phyloP scores from a whole-genome alignment of 2,797 vertebrate species.

The Xenops minutus region DNA sequence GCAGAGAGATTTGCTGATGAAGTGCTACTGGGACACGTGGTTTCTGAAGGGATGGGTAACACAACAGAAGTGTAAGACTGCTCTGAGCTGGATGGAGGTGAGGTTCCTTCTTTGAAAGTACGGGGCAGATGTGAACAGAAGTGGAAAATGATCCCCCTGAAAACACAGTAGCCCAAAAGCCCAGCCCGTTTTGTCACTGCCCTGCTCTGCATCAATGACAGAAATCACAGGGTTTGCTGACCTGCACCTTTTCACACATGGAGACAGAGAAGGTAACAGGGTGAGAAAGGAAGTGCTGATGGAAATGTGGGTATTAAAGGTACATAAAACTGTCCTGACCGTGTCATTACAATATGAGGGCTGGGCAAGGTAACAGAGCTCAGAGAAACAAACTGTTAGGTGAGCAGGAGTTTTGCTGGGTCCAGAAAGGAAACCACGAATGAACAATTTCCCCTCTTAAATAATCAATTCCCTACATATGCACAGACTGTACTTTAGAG shows the following conservation, averaged over 20 bases:
- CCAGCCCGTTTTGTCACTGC: neutral
- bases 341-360: neutral
- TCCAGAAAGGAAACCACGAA: neutral
- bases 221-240: neutral
- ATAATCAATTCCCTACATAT: neutral
- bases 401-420: neutral
- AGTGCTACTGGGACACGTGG: neutral
- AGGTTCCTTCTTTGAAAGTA: neutral
- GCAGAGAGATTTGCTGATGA: neutral
- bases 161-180: neutral
- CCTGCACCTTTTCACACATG: neutral
- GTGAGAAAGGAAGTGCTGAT: neutral
- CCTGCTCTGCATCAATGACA: neutral
- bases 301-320: neutral
- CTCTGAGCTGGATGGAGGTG: neutral
- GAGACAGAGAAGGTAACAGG: neutral
- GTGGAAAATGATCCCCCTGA: neutral
- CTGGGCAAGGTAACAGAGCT: neutral
- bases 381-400: neutral
- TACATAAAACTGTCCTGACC: neutral
- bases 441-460: neutral
- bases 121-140: neutral
- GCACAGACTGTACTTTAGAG: neutral
- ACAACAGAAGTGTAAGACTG: neutral
- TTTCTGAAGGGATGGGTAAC: neutral